phyloP scores from a whole-genome alignment of 2,113 vertebrate species.

The Neolamprologus devosi region DNA sequence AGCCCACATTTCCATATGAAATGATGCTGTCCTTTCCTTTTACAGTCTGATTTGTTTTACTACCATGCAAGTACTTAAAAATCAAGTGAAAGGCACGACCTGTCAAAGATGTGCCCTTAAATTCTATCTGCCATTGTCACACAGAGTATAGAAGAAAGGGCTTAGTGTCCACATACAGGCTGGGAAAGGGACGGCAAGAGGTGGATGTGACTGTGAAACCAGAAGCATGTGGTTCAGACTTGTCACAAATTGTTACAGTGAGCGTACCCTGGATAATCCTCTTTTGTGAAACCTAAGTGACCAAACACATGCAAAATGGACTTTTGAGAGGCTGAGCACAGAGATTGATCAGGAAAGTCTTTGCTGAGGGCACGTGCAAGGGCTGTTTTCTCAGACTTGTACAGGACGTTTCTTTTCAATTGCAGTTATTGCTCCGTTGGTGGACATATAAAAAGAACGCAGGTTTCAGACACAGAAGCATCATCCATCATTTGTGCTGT shows the following conservation, averaged over 20 bases:
- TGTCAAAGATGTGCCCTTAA: background rate
- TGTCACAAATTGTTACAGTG: background rate
- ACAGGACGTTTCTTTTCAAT: background rate
- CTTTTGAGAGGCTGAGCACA: background rate
- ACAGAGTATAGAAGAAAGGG: background rate
- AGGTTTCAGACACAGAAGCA: background rate
- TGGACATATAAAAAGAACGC: background rate
- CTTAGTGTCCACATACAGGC: background rate
- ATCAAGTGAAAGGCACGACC: background rate
- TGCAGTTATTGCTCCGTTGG: background rate
- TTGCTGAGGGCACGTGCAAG: background rate
- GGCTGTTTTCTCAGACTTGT: background rate
- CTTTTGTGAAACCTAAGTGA: background rate
- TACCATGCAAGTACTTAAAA: background rate
- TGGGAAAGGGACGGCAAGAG: background rate
- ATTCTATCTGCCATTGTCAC: background rate
- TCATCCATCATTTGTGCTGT: background rate
- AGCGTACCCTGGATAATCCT: background rate
- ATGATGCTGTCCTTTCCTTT: background rate
- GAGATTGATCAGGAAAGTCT: background rate
- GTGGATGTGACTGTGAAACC: background rate
- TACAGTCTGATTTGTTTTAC: background rate
- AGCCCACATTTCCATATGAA: conserved; percentile 13
- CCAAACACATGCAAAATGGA: background rate
- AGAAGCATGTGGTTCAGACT: background rate